Evolutionary conservation across 1,140 invertebrate genomes (phyloP).

Genomic region (Macrostomum lignano): DNA sequence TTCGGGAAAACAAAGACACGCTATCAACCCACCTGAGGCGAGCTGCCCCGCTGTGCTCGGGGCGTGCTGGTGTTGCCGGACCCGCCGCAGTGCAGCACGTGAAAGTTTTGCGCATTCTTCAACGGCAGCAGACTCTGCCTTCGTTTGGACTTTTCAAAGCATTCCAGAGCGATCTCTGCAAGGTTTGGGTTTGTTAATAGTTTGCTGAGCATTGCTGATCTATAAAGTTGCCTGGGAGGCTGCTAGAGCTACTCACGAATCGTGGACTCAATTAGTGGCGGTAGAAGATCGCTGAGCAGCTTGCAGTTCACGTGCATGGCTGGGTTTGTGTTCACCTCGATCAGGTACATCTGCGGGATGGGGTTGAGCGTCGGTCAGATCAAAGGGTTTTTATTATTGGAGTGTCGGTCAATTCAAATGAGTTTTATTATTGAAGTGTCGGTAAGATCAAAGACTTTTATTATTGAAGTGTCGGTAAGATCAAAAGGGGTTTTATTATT

Average conservation of each 20-base stretch:
- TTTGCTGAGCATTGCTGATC: slow-evolving; percentile 15
- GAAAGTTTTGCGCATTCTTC: not conserved
- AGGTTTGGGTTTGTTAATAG: slow-evolving; percentile 12
- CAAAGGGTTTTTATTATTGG: no score
- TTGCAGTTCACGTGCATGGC: slow-evolving; percentile 21
- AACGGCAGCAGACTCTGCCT: slow-evolving; percentile 3
- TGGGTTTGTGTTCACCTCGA: slow-evolving; percentile 27
- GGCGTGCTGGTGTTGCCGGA: no score
- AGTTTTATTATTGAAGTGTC: not conserved
- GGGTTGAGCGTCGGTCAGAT: not conserved
- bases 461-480: not conserved
- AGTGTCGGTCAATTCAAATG: no score
- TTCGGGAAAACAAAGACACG: no score
- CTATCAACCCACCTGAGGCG: no score
- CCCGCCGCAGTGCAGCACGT: not conserved
- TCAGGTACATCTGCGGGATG: slow-evolving; percentile 19
- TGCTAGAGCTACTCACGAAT: slow-evolving; percentile 13
- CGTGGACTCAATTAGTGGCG: slow-evolving; percentile 17
- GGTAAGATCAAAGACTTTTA: not conserved
- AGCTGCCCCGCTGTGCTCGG: no score
- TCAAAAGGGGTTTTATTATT: not conserved
- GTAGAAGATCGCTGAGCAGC: slow-evolving; percentile 21
- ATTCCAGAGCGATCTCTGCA: not conserved
- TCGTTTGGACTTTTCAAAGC: slow-evolving; percentile 4
- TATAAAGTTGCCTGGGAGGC: slow-evolving; percentile 7